Evolutionary conservation across 2,797 vertebrate species (phyloP), one percentile per base, ranked within the genome.

Genomic region (Coreius guichenoti): DNA sequence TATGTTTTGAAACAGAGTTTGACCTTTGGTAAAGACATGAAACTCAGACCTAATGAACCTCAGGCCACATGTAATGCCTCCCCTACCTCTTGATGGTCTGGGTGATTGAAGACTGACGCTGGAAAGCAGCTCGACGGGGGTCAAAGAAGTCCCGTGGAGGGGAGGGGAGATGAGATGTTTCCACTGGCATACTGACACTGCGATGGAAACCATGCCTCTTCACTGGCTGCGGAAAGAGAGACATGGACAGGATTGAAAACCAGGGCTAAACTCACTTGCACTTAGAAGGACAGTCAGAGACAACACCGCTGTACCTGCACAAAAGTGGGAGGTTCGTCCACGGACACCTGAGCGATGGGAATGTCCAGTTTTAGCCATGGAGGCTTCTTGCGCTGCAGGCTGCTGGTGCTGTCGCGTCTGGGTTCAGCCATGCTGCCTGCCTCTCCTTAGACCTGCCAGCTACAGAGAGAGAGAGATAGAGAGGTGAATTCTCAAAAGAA

Each of bases 341-440:
- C 91, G 1, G 95, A 92, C 0, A 93, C 91, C 89, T 96, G 90
- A 76, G 89, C 2, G 0, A 93, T 94, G 0, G 98, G 98, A 91
- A 99, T 99, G 93, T 99, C 97, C 93, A 99, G 94, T 89, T 95
- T 95, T 67, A 99, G 94, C 98, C 98, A 99, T 39, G 98, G 97
- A 0, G 98, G 98, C 91, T 99, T 99, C 93, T 99, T 99, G 91
- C 96, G 95, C 94, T 99, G 98, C 88, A 99, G 95, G 91, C 98
- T 99, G 95, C 98, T 99, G 0, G 96, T 96, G 94, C 97, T 98
- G 92, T 98, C 97, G 26, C 95, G 94, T 77, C 95, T 94, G 13
- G 73, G 93, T 94, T 99, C 98, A 84, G 96, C 95, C 98, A 99
- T 99, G 80, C 90, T 95, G 93, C 91, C 90, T 77, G 90, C 88